These are phyloP conservation scores for cat (Felis catus) DNA, from an alignment of 2,113 vertebrate species.

Conservation along the genomic window F.catus_Fca126_mat1.0 CM031425.1:59468001-59468500, in stretches of 20 bases:
- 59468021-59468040: not conserved
- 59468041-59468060: not conserved
- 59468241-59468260: not conserved
- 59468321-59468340: too few species aligned
- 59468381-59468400: rapidly evolving
- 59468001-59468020: rapidly evolving
- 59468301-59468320: too few species aligned
- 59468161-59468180: not conserved
- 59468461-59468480: not conserved
- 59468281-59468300: not conserved
- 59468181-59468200: not conserved
- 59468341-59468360: not conserved
- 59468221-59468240: not conserved
- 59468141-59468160: not conserved
- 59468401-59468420: not conserved
- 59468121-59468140: not conserved
- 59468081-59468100: not conserved
- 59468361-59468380: rapidly evolving
- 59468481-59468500: rapidly evolving
- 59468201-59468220: not conserved
- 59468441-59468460: rapidly evolving
- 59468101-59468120: not conserved
- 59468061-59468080: not conserved
- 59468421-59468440: rapidly evolving
- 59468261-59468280: not conserved